A percentile compares a stretch with the other conserved stretches of the same genome.
These are phyloP conservation scores for Mesocricetus auratus DNA, from an alignment of 2,113 vertebrate species.

Conservation along the genomic window DNA sequence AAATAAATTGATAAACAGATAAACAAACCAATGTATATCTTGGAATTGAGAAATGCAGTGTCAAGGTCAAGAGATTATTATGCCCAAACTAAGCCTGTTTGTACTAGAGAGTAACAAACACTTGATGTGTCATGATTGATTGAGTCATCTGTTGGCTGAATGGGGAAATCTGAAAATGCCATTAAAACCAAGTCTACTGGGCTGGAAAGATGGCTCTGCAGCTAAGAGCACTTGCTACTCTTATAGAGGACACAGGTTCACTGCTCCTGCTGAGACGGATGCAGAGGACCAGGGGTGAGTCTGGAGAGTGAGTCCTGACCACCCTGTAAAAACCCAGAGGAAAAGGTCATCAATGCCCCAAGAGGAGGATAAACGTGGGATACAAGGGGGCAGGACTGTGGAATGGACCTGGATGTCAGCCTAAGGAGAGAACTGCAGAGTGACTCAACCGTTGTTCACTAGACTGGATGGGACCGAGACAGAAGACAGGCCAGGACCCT, in stretches of 20 bases:
- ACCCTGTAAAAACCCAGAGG: background rate
- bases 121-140: background rate
- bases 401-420: background rate
- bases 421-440: background rate
- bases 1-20: background rate
- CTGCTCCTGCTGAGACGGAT: background rate
- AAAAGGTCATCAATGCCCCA: background rate
- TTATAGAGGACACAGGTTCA: background rate
- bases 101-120: background rate
- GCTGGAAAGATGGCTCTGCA: background rate
- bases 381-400: background rate
- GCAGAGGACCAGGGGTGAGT: background rate
- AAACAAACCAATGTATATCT: background rate
- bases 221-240: background rate
- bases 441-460: background rate
- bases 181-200: conserved; percentile 28
- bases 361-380: background rate
- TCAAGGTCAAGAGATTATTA: background rate
- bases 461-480: background rate
- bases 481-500: background rate
- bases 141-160: background rate
- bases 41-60: background rate
- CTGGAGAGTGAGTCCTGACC: background rate
- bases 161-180: background rate
- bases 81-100: background rate